A percentile compares a stretch with the other conserved stretches of the same genome.
These are phyloP conservation scores for Drosophila emarginata DNA, from an alignment of 2,888 invertebrate species.

Conservation along the genomic window DNA sequence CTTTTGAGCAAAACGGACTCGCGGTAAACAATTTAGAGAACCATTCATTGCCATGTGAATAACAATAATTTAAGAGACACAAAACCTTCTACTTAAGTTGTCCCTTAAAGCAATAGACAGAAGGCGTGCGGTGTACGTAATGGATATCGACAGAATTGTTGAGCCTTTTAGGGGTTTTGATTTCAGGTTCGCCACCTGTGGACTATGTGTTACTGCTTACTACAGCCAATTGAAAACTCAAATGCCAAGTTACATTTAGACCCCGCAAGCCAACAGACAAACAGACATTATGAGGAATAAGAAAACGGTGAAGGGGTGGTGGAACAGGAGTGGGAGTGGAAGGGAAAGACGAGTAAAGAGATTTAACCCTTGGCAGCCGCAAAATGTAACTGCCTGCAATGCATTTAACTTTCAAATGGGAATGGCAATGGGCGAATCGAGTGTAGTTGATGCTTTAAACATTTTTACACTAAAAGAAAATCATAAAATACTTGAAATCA, in stretches of 20 bases:
- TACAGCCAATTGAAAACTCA: slow-evolving; percentile 63
- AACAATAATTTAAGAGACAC: slow-evolving; percentile 63
- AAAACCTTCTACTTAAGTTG: slow-evolving; percentile 37
- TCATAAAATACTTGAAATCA: neutral
- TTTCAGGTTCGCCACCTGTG: slow-evolving; percentile 43
- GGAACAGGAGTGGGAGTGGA: neutral
- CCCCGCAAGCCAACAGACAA: slow-evolving; percentile 20
- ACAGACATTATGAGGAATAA: neutral
- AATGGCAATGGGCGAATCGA: neutral
- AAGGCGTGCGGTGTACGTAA: slow-evolving; percentile 16
- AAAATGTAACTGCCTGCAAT: slow-evolving; percentile 45
- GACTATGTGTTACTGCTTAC: slow-evolving; percentile 10
- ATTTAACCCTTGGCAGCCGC: slow-evolving; percentile 52
- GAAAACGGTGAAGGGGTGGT: neutral
- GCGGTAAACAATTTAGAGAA: neutral
- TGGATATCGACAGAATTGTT: slow-evolving; percentile 43
- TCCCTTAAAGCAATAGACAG: slow-evolving; percentile 25
- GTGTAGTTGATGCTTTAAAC: slow-evolving; percentile 6
- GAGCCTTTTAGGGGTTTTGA: slow-evolving; percentile 29
- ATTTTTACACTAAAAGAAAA: neutral
- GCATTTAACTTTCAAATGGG: slow-evolving; percentile 53
- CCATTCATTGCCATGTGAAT: slow-evolving; percentile 38
- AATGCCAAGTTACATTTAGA: slow-evolving; percentile 47
- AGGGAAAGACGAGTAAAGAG: neutral
- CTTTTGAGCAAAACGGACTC: neutral